Evolutionary conservation across 2,113 vertebrate species (phyloP), one percentile per base, ranked within the genome.

Genomic region (Tenrec ecaudatus): DNA sequence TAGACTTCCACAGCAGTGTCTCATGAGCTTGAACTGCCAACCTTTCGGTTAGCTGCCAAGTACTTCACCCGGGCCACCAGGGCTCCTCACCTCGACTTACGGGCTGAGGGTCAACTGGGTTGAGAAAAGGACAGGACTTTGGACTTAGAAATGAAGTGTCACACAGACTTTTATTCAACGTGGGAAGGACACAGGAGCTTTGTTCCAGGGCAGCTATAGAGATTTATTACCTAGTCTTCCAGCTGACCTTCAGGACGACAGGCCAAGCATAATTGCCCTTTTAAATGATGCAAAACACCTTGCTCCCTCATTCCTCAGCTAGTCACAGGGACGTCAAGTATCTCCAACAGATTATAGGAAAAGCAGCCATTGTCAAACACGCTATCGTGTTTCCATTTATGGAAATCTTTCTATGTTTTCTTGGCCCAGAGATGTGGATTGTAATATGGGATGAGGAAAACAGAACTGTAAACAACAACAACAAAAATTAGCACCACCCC

Each of bases 181-280:
- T 36, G n/a, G 5, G 8, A 92, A 82, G 81, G 73, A 89, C 77
- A 17, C 76, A 90, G 38, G 40, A 92, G 25, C 71, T 73, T 60
- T 87, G 69, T 86, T 87, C 75, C 40, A 36, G 36, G 43, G 73
- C 93, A 89, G 47, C 68, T 53, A 82, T 87, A n/a, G 88, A 93
- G 89, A 95, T 96, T 75, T 94, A 97, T 96, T 94, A 85, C n/a
- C 62, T 91, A 85, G 79, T 75, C 86, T 94, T 94, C 47, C 89
- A 89, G 89, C 53, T 84, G 95, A 93, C 87, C 91, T 94, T 94
- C 78, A 78, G 87, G 23, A 33, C 0, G 8, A 89, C 57, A 94
- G 82, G 40, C 85, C 40, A 62, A 85, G 2, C 12, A 58, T 89
- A 96, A 95, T 85, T 22, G 25, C 62, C 82, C 75, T 82, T 73